phyloP scores from a whole-genome alignment of 1,140 invertebrate genomes.

The Pogonomyrmex barbatus region DNA sequence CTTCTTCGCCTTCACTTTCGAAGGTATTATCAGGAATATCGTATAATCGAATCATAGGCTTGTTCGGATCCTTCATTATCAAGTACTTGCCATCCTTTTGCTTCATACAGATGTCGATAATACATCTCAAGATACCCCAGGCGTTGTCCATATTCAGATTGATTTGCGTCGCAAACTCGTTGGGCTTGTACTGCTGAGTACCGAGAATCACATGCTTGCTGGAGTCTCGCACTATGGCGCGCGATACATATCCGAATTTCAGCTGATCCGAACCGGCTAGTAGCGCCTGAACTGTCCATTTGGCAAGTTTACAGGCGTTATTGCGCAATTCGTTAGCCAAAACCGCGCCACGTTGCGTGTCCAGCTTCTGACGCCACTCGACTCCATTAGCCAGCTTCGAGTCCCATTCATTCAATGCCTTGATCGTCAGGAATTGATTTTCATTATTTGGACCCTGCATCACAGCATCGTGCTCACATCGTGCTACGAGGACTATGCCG shows the following conservation, averaged over 20 bases:
- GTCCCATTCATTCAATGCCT: constrained; percentile 99
- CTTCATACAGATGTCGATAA: constrained; percentile 99
- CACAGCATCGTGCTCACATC: constrained; percentile 99
- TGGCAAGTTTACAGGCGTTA: constrained; percentile 99
- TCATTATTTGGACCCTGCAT: constrained; percentile 96
- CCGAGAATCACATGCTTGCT: constrained; percentile 99
- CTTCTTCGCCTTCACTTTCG: constrained; percentile 98
- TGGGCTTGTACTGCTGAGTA: constrained; percentile 99
- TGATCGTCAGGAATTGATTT: constrained; percentile 97
- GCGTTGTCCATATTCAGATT: constrained; percentile 99
- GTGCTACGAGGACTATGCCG: constrained; percentile 94
- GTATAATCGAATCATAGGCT: constrained; percentile 98
- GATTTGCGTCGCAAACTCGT: constrained; percentile 99
- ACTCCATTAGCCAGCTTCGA: constrained; percentile 97
- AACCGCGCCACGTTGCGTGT: constrained; percentile 98
- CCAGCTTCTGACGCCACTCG: constrained; percentile 99
- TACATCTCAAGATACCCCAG: constrained; percentile 99
- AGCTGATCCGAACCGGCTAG: constrained; percentile 98
- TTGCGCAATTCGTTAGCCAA: constrained; percentile 99
- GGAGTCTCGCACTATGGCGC: constrained; percentile 96
- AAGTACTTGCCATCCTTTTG: constrained; percentile 99
- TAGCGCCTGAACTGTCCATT: constrained; percentile 99
- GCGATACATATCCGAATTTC: constrained; percentile 99
- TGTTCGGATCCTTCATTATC: constrained; percentile 99
- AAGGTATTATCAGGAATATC: constrained; percentile 99